Evolutionary conservation across 2,888 invertebrate species (phyloP), one percentile per base, ranked within the genome.

Genomic region (Agrotis exclamationis): DNA sequence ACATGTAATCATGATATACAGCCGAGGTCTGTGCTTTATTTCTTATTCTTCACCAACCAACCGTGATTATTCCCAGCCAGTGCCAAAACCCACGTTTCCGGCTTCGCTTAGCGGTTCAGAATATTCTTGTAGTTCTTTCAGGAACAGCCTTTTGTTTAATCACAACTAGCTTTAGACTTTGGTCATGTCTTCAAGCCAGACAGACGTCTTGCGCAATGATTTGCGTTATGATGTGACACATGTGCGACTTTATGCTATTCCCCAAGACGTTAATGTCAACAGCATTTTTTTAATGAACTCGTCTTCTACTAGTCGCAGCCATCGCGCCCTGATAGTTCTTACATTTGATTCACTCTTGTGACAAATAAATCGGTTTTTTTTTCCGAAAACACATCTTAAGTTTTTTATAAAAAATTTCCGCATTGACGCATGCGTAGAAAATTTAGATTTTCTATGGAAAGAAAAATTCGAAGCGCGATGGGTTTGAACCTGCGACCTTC

Each of bases 11-110:
- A 57, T 74, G 75, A 75, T 75, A 51, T 66, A 72, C 33, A 3
- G 72, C 3, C 14, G 18, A 1, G 6, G 13, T 50, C 22, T 24
- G 20, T 39, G 44, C 33, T 64, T 62, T 63, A 63, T 76, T 62
- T 63, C 59, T 77, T 60, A 45, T 56, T 22, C 48, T 59, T 16
- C 20, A 60, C 60, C 56, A 53, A 16, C 74, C 60, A 65, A 51
- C 64, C 79, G 57, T n/a, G n/a, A 47, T 58, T 58, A 62, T 58
- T 73, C 79, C 16, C 13, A 1, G 20, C 11, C 48, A 33, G 14
- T 64, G 80, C 77, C 80, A 77, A 79, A 74, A 33, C 60, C 24
- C 16, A 24, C 6, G 50, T 76, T 79, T 62, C 79, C 62, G 44
- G 3, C 20, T 33, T 44, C 48, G 53, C 39, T 63, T 18, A 45